Conservation (phyloP, 2,113 vertebrate genomes). For the Chaetodon trifascialis region DNA sequence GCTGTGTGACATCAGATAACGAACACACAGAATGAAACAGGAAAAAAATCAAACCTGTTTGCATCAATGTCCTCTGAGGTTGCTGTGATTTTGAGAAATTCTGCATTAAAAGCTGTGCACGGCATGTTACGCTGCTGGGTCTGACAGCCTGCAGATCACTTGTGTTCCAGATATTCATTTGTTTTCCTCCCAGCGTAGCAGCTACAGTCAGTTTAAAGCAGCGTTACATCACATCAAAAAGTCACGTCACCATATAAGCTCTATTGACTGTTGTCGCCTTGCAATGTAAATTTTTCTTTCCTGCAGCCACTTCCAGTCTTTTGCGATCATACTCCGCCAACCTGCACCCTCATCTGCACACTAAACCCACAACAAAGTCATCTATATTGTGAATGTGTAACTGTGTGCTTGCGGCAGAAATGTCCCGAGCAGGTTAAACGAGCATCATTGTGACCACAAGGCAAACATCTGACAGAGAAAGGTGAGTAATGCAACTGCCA, state of each 20-base stretch:
- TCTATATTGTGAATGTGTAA: not conserved
- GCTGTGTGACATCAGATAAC: not conserved
- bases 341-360: not conserved
- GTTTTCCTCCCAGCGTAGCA: not conserved
- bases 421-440: slow-evolving; percentile 15
- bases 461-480: not conserved
- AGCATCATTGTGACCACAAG: not conserved
- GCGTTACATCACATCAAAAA: not conserved
- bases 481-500: not conserved
- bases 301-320: slow-evolving; percentile 20
- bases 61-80: not conserved
- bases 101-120: not conserved
- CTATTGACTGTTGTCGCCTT: slow-evolving; percentile 2
- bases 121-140: not conserved
- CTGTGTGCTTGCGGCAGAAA: not conserved
- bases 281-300: not conserved
- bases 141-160: not conserved
- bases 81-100: not conserved
- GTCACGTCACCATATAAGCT: not conserved
- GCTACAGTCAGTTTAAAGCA: not conserved
- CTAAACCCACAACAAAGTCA: not conserved
- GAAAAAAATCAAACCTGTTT: not conserved
- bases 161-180: not conserved
- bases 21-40: not conserved
- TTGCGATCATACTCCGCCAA: not conserved